These are phyloP conservation scores for Molossus molossus DNA, from an alignment of 2,797 vertebrate genomes.

Conservation along the genomic window DNA sequence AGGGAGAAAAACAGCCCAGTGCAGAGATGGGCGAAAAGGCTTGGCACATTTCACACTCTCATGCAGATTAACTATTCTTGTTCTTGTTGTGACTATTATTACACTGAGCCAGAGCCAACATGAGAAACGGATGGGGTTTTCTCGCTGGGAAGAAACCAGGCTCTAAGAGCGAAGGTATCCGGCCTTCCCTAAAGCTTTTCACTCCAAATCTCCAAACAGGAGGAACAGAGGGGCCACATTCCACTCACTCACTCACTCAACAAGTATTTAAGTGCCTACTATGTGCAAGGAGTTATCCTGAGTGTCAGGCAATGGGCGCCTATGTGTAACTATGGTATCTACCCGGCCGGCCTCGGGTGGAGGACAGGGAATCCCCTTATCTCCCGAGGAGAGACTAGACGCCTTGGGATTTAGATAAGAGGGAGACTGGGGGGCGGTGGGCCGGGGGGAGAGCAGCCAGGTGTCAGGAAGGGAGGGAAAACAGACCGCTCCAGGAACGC, in stretches of 20 bases:
- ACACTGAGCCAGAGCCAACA: not conserved
- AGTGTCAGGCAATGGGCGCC: not conserved
- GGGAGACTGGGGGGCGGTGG: conserved; percentile 49
- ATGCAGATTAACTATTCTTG: not conserved
- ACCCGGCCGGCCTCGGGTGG: too few species aligned
- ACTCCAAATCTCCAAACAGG: conserved; percentile 8
- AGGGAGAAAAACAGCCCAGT: not conserved
- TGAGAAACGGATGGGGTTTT: not conserved
- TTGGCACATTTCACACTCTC: accelerated
- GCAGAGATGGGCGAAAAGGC: not conserved
- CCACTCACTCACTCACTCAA: not conserved
- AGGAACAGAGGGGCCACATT: not conserved
- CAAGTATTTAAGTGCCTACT: conserved; percentile 69
- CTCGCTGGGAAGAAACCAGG: not conserved
- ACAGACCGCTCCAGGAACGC: conserved; percentile 28
- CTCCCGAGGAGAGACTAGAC: conserved; percentile 73
- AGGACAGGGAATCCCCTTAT: conserved; percentile 74
- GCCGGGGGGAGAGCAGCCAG: conserved; percentile 38
- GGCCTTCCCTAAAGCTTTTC: conserved; percentile 24
- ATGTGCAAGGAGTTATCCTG: not conserved
- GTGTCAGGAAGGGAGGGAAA: conserved; percentile 61
- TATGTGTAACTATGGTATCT: not conserved
- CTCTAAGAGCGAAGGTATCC: not conserved
- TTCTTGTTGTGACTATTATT: not conserved
- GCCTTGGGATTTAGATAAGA: conserved; percentile 84